These are phyloP conservation scores for Diadegma fenestrale DNA, from an alignment of 2,888 invertebrate species.

Conservation along the genomic window DNA sequence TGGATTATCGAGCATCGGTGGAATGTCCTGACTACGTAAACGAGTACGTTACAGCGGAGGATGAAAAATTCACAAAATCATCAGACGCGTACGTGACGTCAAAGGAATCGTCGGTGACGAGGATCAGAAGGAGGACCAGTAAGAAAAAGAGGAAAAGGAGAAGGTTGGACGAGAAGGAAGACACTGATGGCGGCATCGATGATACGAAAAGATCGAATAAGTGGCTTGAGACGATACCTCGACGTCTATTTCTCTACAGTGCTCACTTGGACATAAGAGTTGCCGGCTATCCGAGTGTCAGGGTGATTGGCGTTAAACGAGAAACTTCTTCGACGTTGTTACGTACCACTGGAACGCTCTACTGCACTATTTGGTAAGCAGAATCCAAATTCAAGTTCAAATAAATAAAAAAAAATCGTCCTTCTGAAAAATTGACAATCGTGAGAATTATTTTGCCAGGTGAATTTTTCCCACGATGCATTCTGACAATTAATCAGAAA, in stretches of 20 bases:
- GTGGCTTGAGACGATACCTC: conserved; percentile 82
- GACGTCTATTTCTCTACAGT: conserved; percentile 82
- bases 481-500: background rate
- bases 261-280: conserved; percentile 82
- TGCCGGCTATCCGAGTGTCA: conserved; percentile 80
- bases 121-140: background rate
- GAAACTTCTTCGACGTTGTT: conserved; percentile 75
- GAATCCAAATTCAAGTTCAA: background rate
- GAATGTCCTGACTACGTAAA: conserved; percentile 78
- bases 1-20: conserved; percentile 81
- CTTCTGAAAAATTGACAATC: background rate
- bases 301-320: conserved; percentile 83
- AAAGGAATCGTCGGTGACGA: conserved; percentile 25
- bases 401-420: background rate
- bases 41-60: conserved; percentile 48
- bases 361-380: conserved; percentile 82
- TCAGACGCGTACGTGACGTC: conserved; percentile 35
- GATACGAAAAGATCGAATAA: conserved; percentile 72
- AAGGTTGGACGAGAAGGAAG: conserved; percentile 72
- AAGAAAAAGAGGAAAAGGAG: background rate
- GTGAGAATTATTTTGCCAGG: background rate
- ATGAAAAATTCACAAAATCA: conserved; percentile 61
- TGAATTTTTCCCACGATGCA: background rate
- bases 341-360: conserved; percentile 75
- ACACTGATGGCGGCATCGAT: conserved; percentile 72